Conservation (phyloP, 2,888 invertebrate species). For the Temnothorax rugatulus region DNA sequence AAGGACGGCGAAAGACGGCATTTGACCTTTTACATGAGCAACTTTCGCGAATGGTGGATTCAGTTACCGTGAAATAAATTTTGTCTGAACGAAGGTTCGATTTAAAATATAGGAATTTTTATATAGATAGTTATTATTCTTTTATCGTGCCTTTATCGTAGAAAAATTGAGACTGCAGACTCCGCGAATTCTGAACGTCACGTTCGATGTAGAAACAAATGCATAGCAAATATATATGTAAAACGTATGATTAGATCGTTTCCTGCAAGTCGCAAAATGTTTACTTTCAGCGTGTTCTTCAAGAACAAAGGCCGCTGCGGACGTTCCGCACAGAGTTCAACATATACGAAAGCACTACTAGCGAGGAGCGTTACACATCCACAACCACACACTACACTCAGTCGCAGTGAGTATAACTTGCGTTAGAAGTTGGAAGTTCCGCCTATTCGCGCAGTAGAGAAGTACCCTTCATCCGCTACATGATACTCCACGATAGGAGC, state of each 20-base stretch:
- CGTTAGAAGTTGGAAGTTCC: background rate
- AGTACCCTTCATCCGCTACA: background rate
- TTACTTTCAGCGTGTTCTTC: constrained; percentile 83
- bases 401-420: constrained; percentile 88
- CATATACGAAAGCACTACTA: constrained; percentile 90
- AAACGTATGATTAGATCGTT: constrained; percentile 8
- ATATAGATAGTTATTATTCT: background rate
- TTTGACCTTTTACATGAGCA: background rate
- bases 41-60: background rate
- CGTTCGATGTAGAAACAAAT: constrained; percentile 23
- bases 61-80: background rate
- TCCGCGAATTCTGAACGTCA: background rate
- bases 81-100: background rate
- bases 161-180: background rate
- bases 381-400: constrained; percentile 89
- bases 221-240: background rate
- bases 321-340: constrained; percentile 95
- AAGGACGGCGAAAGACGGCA: constrained; percentile 2
- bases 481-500: background rate
- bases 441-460: background rate
- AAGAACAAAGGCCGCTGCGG: constrained; percentile 88
- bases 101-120: background rate
- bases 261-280: constrained; percentile 66
- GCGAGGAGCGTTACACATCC: constrained; percentile 88
- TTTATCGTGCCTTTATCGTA: background rate